Conservation (phyloP, 1,140 invertebrate species). For the Rhagoletis pomonella region DNA sequence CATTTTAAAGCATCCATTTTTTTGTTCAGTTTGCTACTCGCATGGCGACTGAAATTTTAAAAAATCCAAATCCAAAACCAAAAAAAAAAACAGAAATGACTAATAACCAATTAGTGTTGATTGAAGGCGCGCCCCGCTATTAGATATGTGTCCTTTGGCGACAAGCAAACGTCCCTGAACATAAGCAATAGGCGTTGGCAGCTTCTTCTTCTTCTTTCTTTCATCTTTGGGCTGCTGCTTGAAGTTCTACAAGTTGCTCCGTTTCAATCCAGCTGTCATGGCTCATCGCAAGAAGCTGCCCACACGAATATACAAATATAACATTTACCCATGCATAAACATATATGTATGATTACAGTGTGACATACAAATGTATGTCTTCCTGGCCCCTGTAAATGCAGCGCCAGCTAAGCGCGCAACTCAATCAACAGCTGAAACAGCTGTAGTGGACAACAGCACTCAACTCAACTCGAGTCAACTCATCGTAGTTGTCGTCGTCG, state of each 20-base stretch:
- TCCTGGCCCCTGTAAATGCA: neutral
- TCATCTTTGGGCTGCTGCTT: neutral
- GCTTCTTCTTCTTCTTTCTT: too few relatives aligned
- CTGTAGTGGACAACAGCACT: neutral
- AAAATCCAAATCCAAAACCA: too few relatives aligned
- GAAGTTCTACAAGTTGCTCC: neutral
- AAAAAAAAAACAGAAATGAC: too few relatives aligned
- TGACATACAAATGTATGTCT: neutral
- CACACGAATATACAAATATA: neutral
- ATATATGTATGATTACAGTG: neutral
- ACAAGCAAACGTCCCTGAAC: neutral
- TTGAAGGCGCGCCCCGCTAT: too few relatives aligned
- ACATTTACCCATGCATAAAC: neutral
- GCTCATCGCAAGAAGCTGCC: neutral
- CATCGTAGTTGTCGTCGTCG: neutral
- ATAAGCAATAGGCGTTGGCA: neutral
- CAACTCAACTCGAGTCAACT: neutral
- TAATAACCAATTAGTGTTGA: too few relatives aligned
- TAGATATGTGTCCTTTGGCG: neutral
- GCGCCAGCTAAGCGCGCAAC: neutral
- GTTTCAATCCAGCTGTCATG: neutral
- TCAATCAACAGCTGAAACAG: conserved; percentile 34
- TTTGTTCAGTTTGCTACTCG: too few relatives aligned
- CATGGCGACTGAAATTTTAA: too few relatives aligned
- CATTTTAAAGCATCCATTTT: too few relatives aligned